These are phyloP conservation scores for Callimorpha dominula DNA, from an alignment of 2,888 invertebrate genomes.

Conservation along the genomic window DNA sequence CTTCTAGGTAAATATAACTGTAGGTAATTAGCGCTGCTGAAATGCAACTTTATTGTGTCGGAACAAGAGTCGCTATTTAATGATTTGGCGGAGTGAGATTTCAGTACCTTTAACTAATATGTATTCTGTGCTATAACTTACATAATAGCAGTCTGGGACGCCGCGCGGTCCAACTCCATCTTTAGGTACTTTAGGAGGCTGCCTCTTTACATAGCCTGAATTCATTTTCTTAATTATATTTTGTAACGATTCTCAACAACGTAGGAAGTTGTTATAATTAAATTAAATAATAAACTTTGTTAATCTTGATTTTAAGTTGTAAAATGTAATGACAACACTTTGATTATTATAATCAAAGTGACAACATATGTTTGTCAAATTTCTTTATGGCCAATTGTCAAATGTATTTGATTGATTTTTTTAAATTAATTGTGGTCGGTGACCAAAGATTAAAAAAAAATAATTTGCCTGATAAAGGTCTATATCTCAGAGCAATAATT, in stretches of 20 bases:
- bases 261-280: not conserved
- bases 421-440: too few relatives aligned
- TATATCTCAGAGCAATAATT: too few relatives aligned
- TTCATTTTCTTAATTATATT: constrained; percentile 1
- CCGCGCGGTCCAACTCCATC: constrained; percentile 77
- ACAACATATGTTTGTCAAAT: not conserved
- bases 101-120: too few relatives aligned
- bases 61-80: too few relatives aligned
- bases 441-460: too few relatives aligned
- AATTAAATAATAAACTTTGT: not conserved
- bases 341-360: too few relatives aligned
- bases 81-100: too few relatives aligned
- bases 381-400: not conserved
- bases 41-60: too few relatives aligned
- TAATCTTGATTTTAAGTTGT: not conserved
- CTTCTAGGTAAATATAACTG: too few relatives aligned
- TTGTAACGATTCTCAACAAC: not conserved
- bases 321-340: not conserved
- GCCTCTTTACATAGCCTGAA: not conserved
- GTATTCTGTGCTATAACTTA: constrained; percentile 16
- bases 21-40: too few relatives aligned
- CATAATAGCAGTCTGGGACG: constrained; percentile 75
- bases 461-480: too few relatives aligned
- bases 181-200: constrained; percentile 62
- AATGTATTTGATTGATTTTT: not conserved